These are phyloP conservation scores for Cryptocheilus praepositus DNA, from an alignment of 2,888 invertebrate genomes.

Conservation along the genomic window DNA sequence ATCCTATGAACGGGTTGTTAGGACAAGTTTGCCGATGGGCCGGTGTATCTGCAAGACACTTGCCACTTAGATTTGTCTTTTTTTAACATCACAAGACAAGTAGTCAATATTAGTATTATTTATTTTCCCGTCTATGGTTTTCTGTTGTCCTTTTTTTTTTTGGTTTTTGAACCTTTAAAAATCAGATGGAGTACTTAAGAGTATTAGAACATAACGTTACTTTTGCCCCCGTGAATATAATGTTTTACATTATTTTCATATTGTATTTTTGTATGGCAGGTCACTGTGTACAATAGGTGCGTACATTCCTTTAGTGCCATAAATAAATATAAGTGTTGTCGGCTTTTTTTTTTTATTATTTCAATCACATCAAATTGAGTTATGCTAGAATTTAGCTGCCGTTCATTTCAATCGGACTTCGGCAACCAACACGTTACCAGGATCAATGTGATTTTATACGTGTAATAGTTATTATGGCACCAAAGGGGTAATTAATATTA, in stretches of 20 bases:
- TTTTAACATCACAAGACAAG: conserved; percentile 26
- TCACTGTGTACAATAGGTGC: conserved; percentile 3
- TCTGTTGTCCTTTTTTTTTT: conserved; percentile 2
- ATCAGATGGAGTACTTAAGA: background rate
- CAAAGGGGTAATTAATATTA: too few relatives aligned
- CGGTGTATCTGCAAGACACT: conserved; percentile 15
- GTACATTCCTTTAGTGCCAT: background rate
- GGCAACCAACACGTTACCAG: too few relatives aligned
- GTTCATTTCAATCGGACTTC: too few relatives aligned
- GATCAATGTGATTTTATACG: too few relatives aligned
- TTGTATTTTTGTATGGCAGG: background rate
- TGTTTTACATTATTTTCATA: too few relatives aligned
- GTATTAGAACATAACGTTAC: too few relatives aligned
- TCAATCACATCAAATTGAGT: too few relatives aligned
- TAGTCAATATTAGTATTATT: conserved; percentile 29
- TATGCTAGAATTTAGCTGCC: too few relatives aligned
- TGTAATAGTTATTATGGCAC: too few relatives aligned
- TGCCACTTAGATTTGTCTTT: conserved; percentile 21
- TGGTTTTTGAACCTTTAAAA: background rate
- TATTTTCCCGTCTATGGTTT: conserved; percentile 22
- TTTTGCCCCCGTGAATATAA: too few relatives aligned
- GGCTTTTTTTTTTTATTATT: too few relatives aligned
- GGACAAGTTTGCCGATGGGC: conserved; percentile 38
- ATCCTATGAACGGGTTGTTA: conserved; percentile 37
- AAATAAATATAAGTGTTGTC: too few relatives aligned